phyloP scores from a whole-genome alignment of 2,113 vertebrate species.

The Maccullochella peelii region DNA sequence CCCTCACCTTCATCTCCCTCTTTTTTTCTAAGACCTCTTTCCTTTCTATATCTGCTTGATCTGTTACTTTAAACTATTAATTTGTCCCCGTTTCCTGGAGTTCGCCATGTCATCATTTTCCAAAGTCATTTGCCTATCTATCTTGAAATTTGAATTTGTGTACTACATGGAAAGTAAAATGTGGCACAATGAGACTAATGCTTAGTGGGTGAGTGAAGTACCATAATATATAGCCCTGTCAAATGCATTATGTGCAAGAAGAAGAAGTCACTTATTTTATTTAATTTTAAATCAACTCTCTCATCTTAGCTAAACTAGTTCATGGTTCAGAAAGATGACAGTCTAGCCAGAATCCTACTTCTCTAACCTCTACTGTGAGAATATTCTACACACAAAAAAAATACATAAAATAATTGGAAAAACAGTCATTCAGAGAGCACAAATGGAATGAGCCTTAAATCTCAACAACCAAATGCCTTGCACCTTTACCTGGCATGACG shows the following conservation, averaged over 20 bases:
- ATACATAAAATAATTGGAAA: not conserved
- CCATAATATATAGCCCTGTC: constrained; percentile 3
- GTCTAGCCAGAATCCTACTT: not conserved
- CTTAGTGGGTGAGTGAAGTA: constrained; percentile 15
- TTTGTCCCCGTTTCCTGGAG: constrained; percentile 24
- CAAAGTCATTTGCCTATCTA: constrained; percentile 40
- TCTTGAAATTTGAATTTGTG: constrained; percentile 39
- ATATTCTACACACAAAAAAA: not conserved
- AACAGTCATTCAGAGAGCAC: not conserved
- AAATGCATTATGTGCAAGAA: not conserved
- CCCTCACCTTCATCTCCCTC: not conserved
- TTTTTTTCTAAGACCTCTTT: constrained; percentile 13
- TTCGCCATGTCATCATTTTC: constrained; percentile 42
- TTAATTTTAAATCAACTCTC: not conserved
- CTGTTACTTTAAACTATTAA: constrained; percentile 20
- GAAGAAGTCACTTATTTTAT: constrained; percentile 8
- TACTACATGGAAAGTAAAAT: constrained; percentile 36
- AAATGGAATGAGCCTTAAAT: not conserved
- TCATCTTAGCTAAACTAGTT: not conserved
- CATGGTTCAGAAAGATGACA: not conserved
- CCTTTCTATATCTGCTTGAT: constrained; percentile 7
- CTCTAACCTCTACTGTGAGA: not conserved
- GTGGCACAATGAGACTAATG: constrained; percentile 1
- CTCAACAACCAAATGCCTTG: not conserved
- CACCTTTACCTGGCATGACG: constrained; percentile 93